Evolutionary conservation across 2,113 vertebrate genomes (phyloP), one percentile per base, ranked within the genome.

Genomic region (Callocephalon fimbriatum): DNA sequence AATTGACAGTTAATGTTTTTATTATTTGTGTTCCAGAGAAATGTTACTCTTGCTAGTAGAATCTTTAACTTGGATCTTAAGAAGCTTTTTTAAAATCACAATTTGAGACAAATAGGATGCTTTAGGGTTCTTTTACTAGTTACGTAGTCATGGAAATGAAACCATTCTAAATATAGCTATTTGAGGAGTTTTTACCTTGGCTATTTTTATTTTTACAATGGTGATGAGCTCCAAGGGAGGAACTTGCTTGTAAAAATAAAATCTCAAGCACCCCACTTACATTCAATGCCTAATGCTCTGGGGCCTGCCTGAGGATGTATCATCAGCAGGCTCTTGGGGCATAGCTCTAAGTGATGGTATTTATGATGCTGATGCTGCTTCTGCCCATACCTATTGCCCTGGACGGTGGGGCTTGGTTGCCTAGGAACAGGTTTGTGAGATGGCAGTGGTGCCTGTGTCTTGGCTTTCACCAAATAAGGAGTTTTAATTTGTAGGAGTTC

Each of bases 1-100:
- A 95, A 70, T 63, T 90, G 80, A 72, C 63, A 93, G 83, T 75
- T 96, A 81, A 88, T 93, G 67, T 95, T 95, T 96, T 77, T 74
- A 76, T 86, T 86, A 62, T 74, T 93, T 91, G 11, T 83, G 9
- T 90, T 86, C 86, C 84, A 93, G 61, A 88, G 73, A 58, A 91
- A 82, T 14, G 16, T 71, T 74, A 12, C 25, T 51, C 18, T 48
- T 92, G 38, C 25, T 70, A 86, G 35, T 40, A 78, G 11, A 51
- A 50, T 68, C 21, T 51, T 63, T 73, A n/a, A 59, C 38, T 73
- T 63, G 32, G 50, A 50, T 53, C 63, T 72, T 90, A 72, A 82
- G 47, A 37, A 53, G 10, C 38, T 54, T 71, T 54, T 93, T 63
- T 38, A 27, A 82, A 86, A 84, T 59, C 27, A 58, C 21, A 31